Percentiles rank a stretch among this genome's conserved stretches.
Conservation (phyloP, 2,888 invertebrate species). For the Clanis bilineata region DNA sequence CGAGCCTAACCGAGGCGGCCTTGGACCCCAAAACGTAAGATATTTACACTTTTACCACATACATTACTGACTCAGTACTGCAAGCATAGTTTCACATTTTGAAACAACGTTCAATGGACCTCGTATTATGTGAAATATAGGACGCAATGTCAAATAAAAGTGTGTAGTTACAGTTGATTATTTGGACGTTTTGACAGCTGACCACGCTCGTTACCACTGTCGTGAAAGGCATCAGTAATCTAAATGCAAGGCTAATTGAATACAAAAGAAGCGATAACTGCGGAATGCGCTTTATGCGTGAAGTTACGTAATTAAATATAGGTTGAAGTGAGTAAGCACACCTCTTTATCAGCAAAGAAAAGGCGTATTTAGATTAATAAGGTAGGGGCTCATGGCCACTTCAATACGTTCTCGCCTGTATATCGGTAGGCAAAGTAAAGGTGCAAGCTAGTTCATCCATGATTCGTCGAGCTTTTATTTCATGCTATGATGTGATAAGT, state of each 20-base stretch:
- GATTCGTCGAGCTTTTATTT: too few relatives aligned
- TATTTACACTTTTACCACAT: slow-evolving; percentile 16
- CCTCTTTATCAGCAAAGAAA: slow-evolving; percentile 7
- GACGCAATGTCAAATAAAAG: slow-evolving; percentile 27
- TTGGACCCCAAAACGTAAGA: slow-evolving; percentile 31
- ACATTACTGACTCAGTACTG: slow-evolving; percentile 36
- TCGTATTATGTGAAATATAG: slow-evolving; percentile 23
- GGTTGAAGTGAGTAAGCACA: slow-evolving; percentile 32
- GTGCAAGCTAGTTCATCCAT: too few relatives aligned
- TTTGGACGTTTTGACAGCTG: slow-evolving; percentile 82
- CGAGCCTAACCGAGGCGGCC: slow-evolving; percentile 46
- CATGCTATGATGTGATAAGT: too few relatives aligned
- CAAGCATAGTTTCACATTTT: background rate
- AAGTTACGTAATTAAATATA: slow-evolving; percentile 47
- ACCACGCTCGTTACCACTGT: slow-evolving; percentile 80
- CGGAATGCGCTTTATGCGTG: slow-evolving; percentile 71
- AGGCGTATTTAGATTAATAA: background rate
- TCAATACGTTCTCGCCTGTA: too few relatives aligned
- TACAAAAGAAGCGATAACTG: slow-evolving; percentile 77
- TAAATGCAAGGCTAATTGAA: slow-evolving; percentile 81
- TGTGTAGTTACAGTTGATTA: slow-evolving; percentile 62
- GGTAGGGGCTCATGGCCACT: background rate
- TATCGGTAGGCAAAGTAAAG: too few relatives aligned
- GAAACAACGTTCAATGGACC: slow-evolving; percentile 28
- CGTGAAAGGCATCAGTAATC: slow-evolving; percentile 79